phyloP scores from a whole-genome alignment of 1,140 invertebrate genomes.

The Lamellibrachia luymesi region DNA sequence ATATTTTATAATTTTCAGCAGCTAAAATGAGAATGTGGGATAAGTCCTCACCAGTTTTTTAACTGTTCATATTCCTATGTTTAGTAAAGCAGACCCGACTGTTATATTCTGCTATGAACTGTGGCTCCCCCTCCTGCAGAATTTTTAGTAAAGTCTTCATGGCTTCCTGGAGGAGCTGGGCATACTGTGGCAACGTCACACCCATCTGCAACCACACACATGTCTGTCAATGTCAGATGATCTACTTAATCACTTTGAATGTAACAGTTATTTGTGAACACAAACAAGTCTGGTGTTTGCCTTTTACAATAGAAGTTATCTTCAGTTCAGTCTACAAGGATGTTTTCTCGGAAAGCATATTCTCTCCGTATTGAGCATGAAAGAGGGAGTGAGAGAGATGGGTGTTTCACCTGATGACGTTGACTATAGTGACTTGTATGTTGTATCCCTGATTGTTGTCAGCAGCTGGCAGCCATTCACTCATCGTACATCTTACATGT shows the following conservation, averaged over 20 bases:
- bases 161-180: constrained; percentile 83
- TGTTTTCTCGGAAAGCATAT: too few species aligned
- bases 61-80: too few species aligned
- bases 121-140: constrained; percentile 87
- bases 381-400: not conserved
- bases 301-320: too few species aligned
- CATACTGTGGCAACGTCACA: constrained; percentile 80
- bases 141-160: constrained; percentile 90
- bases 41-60: too few species aligned
- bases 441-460: not conserved
- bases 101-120: constrained; percentile 93
- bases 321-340: too few species aligned
- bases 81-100: constrained; percentile 67
- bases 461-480: not conserved
- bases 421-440: not conserved
- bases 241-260: too few species aligned
- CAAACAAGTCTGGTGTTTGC: too few species aligned
- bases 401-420: not conserved
- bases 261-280: too few species aligned
- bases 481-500: not conserved
- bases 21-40: too few species aligned
- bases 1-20: too few species aligned
- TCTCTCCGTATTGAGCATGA: too few species aligned
- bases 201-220: constrained; percentile 58
- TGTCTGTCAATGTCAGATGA: too few species aligned